Base-by-base conservation (phyloP, 2,888 invertebrate genomes). In the Thumatha senex region DNA sequence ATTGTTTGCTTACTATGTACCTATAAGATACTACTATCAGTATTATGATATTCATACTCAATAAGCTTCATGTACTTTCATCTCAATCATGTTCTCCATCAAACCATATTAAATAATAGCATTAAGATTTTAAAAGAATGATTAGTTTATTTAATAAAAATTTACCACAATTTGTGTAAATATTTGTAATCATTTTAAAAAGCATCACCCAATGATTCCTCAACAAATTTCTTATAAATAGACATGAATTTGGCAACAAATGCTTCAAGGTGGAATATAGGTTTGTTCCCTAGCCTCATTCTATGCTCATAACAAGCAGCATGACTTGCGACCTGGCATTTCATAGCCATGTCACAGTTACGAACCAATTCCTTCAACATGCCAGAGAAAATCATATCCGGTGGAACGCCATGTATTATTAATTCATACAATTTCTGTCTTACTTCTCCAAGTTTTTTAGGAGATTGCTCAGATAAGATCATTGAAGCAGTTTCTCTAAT, bases 201-300 rank as follows among this genome's bases (percentile, higher is more conserved):
- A 43, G 89, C 92, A 72, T 90, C 94, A 48, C 92, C 93, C 63
- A 95, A 76, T 15, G 93, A 93, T 70, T 95, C 95, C 78, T 96
- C 96, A 80, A 97, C 93, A 80, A 96, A 98, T 70, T 95, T 95
- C 75, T 97, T 97, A 80, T 98, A 98, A 64, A 98, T 95, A 33
- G 95, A 94, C 99, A 99, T 99, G 81, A 99, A 99, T 70, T 96
- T 96, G 0, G 98, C 98, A 42, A 98, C 96, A 92, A 99, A 99
- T 2, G 98, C 98, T 86, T 99, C 99, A 46, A 99, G 92, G 82
- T 99, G 99, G 76, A 98, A 98, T 70, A 99, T 98, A 15, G 96
- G 94, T 86, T 99, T 99, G 70, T 96, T 97, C 13, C 99, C 99
- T 48, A 95, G 93, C 71, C 96, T 95, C 93, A 99, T 95, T 65